phyloP scores from a whole-genome alignment of 2,113 vertebrate genomes.

The Himantopus leucocephalus region DNA sequence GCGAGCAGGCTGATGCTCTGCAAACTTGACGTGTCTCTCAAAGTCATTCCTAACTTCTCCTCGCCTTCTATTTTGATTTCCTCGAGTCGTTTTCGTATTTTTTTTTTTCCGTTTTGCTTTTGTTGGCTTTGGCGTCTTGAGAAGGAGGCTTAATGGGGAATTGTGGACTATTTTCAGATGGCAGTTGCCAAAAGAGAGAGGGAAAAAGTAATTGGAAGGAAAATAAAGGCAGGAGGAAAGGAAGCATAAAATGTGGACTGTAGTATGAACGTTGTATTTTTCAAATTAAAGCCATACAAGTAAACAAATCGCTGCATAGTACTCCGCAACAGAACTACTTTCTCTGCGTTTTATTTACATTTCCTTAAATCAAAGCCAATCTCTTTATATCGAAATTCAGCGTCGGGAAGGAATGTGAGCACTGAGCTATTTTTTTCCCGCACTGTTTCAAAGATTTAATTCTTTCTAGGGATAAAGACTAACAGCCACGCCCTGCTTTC shows the following conservation, averaged over 20 bases:
- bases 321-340: background rate
- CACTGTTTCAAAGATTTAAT: background rate
- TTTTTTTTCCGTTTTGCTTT: background rate
- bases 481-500: slow-evolving; percentile 31
- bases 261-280: background rate
- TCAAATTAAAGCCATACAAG: background rate
- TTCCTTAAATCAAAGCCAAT: slow-evolving; percentile 6
- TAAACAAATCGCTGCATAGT: background rate
- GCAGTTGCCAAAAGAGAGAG: background rate
- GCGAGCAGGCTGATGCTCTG: slow-evolving; percentile 11
- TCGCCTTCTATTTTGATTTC: slow-evolving; percentile 1
- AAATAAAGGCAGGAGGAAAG: slow-evolving; percentile 6
- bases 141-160: background rate
- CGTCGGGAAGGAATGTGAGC: background rate
- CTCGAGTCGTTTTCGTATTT: background rate
- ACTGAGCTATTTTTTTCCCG: background rate
- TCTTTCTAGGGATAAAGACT: slow-evolving; percentile 32
- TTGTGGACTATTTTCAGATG: background rate
- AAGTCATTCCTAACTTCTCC: slow-evolving; percentile 41
- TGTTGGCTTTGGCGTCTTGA: background rate
- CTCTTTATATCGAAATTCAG: slow-evolving; percentile 23
- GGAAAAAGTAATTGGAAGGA: background rate
- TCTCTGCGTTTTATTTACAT: background rate
- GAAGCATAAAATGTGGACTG: background rate
- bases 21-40: slow-evolving; percentile 34